These are phyloP conservation scores for Notothenia coriiceps DNA, from an alignment of 2,113 vertebrate species.

Conservation along the genomic window DNA sequence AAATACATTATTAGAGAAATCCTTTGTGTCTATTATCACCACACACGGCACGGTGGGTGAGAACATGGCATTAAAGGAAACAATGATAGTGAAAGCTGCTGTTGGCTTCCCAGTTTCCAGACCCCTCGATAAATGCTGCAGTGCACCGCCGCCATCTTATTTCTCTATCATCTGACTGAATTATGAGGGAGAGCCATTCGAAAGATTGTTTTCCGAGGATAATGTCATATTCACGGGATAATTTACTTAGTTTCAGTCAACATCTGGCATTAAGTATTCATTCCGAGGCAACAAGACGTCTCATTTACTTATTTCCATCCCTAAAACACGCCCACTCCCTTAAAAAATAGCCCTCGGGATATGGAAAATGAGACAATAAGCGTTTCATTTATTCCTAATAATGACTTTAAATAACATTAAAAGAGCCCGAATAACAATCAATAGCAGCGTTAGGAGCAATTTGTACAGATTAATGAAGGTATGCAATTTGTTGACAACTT, in stretches of 20 bases:
- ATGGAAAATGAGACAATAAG: slow-evolving; percentile 57
- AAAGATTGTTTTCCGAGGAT: background rate
- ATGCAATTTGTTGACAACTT: background rate
- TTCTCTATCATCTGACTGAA: slow-evolving; percentile 72
- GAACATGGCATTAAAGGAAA: slow-evolving; percentile 2
- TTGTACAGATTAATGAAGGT: background rate
- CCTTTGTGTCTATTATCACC: background rate
- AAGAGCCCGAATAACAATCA: background rate
- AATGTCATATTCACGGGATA: background rate
- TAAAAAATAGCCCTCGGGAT: slow-evolving; percentile 48
- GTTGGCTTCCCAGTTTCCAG: slow-evolving; percentile 54
- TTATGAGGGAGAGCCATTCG: slow-evolving; percentile 33
- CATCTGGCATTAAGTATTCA: background rate
- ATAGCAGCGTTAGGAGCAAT: fast-evolving
- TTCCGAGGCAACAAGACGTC: background rate
- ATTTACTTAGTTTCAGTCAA: background rate
- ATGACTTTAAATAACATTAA: background rate
- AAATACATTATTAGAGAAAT: background rate
- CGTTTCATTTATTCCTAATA: background rate
- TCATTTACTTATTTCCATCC: slow-evolving; percentile 30
- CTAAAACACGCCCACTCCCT: slow-evolving; percentile 73
- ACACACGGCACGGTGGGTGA: fast-evolving
- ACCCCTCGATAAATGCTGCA: slow-evolving; percentile 85
- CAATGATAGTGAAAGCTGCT: slow-evolving; percentile 41
- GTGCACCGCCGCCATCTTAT: slow-evolving; percentile 97